These are phyloP conservation scores for Antitype chi DNA, from an alignment of 2,888 invertebrate species.

Conservation along the genomic window DNA sequence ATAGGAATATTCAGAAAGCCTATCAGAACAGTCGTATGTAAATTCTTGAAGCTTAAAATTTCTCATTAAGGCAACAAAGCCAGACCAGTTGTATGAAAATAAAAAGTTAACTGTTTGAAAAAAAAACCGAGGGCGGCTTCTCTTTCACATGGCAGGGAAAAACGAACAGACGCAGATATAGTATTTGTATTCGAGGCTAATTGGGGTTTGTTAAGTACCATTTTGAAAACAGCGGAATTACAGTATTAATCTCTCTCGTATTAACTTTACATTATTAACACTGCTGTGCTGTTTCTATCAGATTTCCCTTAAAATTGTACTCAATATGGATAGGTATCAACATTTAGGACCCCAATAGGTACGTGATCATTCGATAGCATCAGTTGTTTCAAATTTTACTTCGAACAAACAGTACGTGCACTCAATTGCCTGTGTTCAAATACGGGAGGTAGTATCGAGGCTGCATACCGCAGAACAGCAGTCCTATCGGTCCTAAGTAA, in stretches of 20 bases:
- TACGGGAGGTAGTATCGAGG: constrained; percentile 44
- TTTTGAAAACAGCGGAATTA: background rate
- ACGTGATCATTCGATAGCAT: constrained; percentile 15
- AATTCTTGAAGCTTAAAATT: constrained; percentile 71
- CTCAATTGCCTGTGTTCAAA: constrained; percentile 54
- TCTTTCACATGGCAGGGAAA: constrained; percentile 21
- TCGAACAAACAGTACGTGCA: constrained; percentile 51
- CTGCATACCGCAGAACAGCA: constrained; percentile 56
- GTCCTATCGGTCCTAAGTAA: constrained; percentile 73
- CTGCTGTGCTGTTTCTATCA: background rate
- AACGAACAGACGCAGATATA: constrained; percentile 26
- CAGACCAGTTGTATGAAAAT: constrained; percentile 57
- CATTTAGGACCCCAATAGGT: constrained; percentile 2
- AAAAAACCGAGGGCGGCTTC: constrained; percentile 32
- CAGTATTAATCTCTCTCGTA: background rate
- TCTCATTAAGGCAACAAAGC: constrained; percentile 73
- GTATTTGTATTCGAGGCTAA: constrained; percentile 13
- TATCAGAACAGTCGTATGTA: constrained; percentile 62
- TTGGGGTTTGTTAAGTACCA: constrained; percentile 9
- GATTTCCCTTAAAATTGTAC: background rate
- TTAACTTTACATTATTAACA: background rate
- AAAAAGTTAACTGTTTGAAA: constrained; percentile 55
- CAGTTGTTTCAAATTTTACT: constrained; percentile 29
- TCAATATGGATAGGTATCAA: constrained; percentile 5
- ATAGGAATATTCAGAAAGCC: constrained; percentile 70